Evolutionary conservation across 2,888 invertebrate species (phyloP).

Genomic region (Notodonta ziczac): DNA sequence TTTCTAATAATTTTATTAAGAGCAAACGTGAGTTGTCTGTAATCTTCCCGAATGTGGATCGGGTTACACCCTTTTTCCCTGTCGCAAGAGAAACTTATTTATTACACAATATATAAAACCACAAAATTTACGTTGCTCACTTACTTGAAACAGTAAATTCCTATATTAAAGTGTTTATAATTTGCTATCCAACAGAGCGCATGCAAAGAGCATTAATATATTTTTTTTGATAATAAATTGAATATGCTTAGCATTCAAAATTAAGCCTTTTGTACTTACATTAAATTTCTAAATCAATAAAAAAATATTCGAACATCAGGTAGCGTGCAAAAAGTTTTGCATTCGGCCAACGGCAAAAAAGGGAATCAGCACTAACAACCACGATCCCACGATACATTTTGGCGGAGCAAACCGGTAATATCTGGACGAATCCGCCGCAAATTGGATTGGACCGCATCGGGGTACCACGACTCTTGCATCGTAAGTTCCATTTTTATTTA

Average conservation of each 20-base stretch:
- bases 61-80: not conserved
- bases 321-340: conserved; percentile 6
- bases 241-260: too few species aligned
- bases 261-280: not conserved
- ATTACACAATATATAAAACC: too few species aligned
- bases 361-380: conserved; percentile 7
- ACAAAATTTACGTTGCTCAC: too few species aligned
- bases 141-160: too few species aligned
- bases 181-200: too few species aligned
- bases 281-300: not conserved
- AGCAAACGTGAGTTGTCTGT: not conserved
- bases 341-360: conserved; percentile 8
- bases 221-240: too few species aligned
- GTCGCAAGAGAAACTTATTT: too few species aligned
- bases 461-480: conserved; percentile 56
- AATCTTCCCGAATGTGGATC: not conserved
- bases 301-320: not conserved
- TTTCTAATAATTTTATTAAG: conserved; percentile 2
- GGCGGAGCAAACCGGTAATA: conserved; percentile 55
- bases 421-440: conserved; percentile 63
- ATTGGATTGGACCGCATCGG: conserved; percentile 66
- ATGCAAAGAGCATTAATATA: too few species aligned
- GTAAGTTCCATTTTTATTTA: conserved; percentile 49
- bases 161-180: too few species aligned
- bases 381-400: conserved; percentile 19